Percentiles rank a stretch among this genome's conserved stretches.
Evolutionary conservation across 1,140 invertebrate genomes (phyloP).

Genomic region (Heliconius congener): DNA sequence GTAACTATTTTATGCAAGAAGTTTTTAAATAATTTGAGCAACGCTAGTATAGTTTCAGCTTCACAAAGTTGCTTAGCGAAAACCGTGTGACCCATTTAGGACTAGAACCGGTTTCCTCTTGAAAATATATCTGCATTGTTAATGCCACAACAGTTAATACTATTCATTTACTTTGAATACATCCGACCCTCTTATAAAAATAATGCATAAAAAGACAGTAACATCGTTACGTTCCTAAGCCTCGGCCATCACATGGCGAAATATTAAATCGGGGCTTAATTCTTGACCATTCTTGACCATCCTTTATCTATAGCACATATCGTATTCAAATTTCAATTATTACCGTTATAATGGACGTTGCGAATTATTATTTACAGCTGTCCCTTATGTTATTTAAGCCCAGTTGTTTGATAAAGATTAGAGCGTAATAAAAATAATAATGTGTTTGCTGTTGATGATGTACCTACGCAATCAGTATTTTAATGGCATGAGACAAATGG

Average conservation of each 20-base stretch:
- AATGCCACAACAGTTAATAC: constrained; percentile 71
- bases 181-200: constrained; percentile 66
- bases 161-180: constrained; percentile 69
- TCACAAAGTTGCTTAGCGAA: constrained; percentile 56
- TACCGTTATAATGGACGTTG: constrained; percentile 46
- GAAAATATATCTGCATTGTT: constrained; percentile 75
- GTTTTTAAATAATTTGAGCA: neutral
- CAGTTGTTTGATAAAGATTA: constrained; percentile 5
- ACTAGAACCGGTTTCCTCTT: constrained; percentile 76
- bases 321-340: constrained; percentile 60
- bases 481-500: constrained; percentile 67
- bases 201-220: constrained; percentile 76
- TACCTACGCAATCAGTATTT: constrained; percentile 51
- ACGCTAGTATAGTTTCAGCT: neutral
- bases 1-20: neutral
- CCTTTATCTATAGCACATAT: constrained; percentile 63
- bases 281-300: constrained; percentile 72
- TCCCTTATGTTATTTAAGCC: constrained; percentile 46
- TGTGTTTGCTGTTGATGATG: constrained; percentile 32
- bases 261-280: constrained; percentile 63
- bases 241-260: constrained; percentile 65
- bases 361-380: constrained; percentile 58
- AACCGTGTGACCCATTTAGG: constrained; percentile 80
- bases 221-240: constrained; percentile 64
- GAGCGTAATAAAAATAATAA: constrained; percentile 14